These are phyloP conservation scores for Riparia riparia DNA, from an alignment of 2,113 vertebrate genomes.

Conservation along the genomic window DNA sequence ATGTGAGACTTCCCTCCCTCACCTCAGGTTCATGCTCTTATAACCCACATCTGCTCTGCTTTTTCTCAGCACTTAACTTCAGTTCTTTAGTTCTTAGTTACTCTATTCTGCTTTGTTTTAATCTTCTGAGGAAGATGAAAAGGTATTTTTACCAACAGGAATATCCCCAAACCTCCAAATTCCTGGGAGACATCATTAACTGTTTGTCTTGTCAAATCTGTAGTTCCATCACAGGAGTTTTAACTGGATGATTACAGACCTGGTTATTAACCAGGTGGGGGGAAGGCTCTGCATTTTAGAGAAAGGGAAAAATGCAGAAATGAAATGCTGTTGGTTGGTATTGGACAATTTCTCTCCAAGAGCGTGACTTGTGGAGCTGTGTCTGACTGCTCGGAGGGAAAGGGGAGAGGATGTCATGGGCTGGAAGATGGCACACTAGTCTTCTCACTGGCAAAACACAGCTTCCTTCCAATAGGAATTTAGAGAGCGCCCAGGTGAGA, in stretches of 20 bases:
- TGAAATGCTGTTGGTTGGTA: background rate
- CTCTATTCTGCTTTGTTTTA: background rate
- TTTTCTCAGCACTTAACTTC: background rate
- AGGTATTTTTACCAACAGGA: background rate
- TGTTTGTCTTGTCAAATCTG: rapidly evolving
- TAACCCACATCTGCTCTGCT: background rate
- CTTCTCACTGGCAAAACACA: background rate
- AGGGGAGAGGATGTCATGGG: background rate
- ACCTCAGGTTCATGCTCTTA: background rate
- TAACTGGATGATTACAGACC: background rate
- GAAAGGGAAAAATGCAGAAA: background rate
- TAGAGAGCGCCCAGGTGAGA: background rate
- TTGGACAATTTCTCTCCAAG: background rate
- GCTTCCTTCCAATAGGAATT: rapidly evolving
- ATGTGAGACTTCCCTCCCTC: background rate
- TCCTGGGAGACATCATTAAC: background rate
- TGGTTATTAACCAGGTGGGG: background rate
- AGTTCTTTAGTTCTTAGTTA: background rate
- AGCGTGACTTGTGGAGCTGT: background rate
- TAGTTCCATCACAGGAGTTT: background rate
- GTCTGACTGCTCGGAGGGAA: background rate
- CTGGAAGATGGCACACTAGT: background rate
- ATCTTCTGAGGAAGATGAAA: background rate
- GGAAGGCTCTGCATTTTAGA: background rate
- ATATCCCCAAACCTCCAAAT: background rate